Base-by-base conservation (phyloP, 2,888 invertebrate species). In the Lepeophtheirus nordmannii region DNA sequence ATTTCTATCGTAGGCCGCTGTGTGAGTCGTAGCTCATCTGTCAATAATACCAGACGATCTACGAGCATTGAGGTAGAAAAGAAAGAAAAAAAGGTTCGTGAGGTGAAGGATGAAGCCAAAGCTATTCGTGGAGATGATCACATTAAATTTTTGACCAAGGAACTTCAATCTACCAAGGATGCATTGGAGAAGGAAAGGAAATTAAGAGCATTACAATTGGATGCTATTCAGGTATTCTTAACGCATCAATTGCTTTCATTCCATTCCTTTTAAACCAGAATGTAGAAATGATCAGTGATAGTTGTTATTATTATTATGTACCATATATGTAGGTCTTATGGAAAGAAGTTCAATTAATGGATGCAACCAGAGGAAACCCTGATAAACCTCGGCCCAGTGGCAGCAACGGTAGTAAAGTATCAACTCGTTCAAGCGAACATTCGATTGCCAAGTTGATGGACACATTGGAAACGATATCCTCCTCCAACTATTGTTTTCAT, bases 141-240 rank as follows among this genome's bases (percentile, higher is more conserved):
- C 73, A 87, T 89, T 73, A 89, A 89, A 71, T 83, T 87, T 78
- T 75, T 90, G 40, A 85, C 86, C 8, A 83, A 83, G 70, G 89
- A 90, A 73, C 87, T 90, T 85, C 85, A 86, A 73, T 83, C 86
- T 14, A 87, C 89, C 0, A 87, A 89, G 74, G 85, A 85, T 1
- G 89, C 88, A 14, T 74, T 89, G 59, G 87, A 89, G 73, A 86
- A 86, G 71, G 89, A 90, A 73, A 79, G 88, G 38, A 88, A 87
- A 73, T 83, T 90, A 67, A 87, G 89, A 71, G 83, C 88, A 73
- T 76, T 90, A 62, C 90, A 90, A 77, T 87, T 89, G 83, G 89
- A 90, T 75, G 89, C 90, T 7, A 90, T 90, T 71, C 87, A 86
- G 73, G 89, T 89, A 0, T 77, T 90, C 3, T 30, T 30, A 30